Evolutionary conservation across 2,797 vertebrate species (phyloP), one percentile per base, ranked within the genome.

Genomic region (Sebastes oblongus): DNA sequence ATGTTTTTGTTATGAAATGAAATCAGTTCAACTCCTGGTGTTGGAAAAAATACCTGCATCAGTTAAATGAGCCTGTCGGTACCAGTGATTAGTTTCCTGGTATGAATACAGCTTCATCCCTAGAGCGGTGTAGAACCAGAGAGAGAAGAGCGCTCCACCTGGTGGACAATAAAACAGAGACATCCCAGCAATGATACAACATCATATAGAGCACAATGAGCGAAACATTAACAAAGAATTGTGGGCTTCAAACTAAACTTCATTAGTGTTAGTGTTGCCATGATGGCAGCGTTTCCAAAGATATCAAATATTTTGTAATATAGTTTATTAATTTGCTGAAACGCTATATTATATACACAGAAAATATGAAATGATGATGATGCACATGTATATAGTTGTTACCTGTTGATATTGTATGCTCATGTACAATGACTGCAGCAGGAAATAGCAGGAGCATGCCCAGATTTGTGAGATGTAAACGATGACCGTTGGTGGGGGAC

Each of bases 41-140:
- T 8, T 61, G 58, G n/a, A 77, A 54, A 58, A 25, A 32, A 32
- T 73, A 89, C 84, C 89, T 84, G 79, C 27, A 60, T 39, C 54
- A 14, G 24, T 39, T 30, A 39, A 65, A 66, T n/a, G 73, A 69
- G 68, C 80, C 62, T 84, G 77, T 46, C 87, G 66, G 72, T 90
- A 86, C 88, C 91, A 89, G 14, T 10, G 18, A 55, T 90, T 93
- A 24, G 86, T 83, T 62, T 88, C 84, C 32, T 55, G 89, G 70
- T 77, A 91, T 6, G 71, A 93, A 58, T 93, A 83, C 7, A 92
- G 80, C 50, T 91, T 93, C 76, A 94, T 88, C 29, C 81, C 78
- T 25, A 82, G 67, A 56, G 77, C 72, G 18, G 79, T 77, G 72
- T 73, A 80, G 55, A 82, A 80, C 81, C 81, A 88, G 42, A 91